These are phyloP conservation scores for Drosophila sp. DNA, from an alignment of 1,140 invertebrate species.

Conservation along the genomic window DNA sequence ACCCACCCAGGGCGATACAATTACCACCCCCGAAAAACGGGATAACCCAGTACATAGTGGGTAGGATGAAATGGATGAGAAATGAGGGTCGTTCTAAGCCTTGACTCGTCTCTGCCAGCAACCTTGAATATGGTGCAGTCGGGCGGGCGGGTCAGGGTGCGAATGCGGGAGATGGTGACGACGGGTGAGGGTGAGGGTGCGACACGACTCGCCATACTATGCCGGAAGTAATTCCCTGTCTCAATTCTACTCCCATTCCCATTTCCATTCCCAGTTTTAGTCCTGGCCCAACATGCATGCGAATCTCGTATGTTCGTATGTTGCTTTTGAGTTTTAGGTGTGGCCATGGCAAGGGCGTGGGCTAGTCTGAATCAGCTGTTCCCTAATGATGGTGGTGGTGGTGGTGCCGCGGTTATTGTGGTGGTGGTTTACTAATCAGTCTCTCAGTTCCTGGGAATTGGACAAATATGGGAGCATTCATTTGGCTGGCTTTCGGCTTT, in stretches of 20 bases:
- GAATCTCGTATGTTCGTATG: neutral
- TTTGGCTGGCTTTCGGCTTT: neutral
- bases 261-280: neutral
- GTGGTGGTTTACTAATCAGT: slow-evolving; percentile 12
- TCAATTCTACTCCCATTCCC: neutral
- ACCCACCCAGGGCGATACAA: slow-evolving; percentile 5
- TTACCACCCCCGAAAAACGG: slow-evolving; percentile 7
- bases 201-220: neutral
- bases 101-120: slow-evolving; percentile 8
- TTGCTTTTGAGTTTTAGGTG: neutral
- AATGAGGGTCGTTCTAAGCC: slow-evolving; percentile 13
- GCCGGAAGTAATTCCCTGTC: slow-evolving; percentile 15
- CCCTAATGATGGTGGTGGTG: slow-evolving; percentile 1
- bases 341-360: slow-evolving; percentile 5
- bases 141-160: neutral
- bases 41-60: slow-evolving; percentile 14
- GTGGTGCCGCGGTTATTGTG: neutral
- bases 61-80: slow-evolving; percentile 29
- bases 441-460: neutral
- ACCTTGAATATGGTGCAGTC: neutral
- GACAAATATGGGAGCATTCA: slow-evolving; percentile 11
- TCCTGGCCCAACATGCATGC: slow-evolving; percentile 19
- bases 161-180: neutral
- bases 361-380: slow-evolving; percentile 14
- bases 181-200: neutral